These are phyloP conservation scores for Parus major DNA, from an alignment of 2,113 vertebrate genomes.

Conservation along the genomic window DNA sequence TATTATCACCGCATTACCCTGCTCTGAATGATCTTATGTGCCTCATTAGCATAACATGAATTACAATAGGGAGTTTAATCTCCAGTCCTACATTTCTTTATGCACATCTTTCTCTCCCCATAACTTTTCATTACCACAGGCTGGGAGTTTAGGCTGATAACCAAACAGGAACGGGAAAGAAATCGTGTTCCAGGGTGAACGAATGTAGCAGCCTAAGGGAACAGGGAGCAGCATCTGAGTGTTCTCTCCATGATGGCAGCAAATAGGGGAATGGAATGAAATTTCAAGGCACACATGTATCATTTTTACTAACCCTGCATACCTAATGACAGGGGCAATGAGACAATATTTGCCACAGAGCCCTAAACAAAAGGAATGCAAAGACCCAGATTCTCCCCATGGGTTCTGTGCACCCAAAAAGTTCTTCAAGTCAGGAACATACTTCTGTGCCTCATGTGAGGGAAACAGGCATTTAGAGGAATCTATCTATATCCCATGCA, in stretches of 20 bases:
- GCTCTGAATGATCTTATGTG: conserved; percentile 5
- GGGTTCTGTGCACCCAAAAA: background rate
- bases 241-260: background rate
- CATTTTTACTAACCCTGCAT: background rate
- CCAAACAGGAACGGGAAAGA: background rate
- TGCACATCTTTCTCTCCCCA: background rate
- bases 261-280: background rate
- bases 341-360: background rate
- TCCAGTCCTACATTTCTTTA: background rate
- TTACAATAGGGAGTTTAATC: conserved; percentile 32
- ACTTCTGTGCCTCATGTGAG: background rate
- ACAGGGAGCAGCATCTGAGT: background rate
- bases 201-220: background rate
- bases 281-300: background rate
- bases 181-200: background rate
- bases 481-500: background rate
- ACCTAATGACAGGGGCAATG: background rate
- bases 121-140: conserved; percentile 4
- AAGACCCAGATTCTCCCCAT: background rate
- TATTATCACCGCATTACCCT: conserved; percentile 30
- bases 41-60: conserved; percentile 50
- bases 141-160: background rate
- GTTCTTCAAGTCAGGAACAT: rapidly evolving
- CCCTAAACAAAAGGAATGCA: background rate
- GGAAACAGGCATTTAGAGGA: background rate